Percentiles rank a stretch among this genome's conserved stretches.
These are phyloP conservation scores for Chondrilla cf. caribensis DNA, from an alignment of 37 sponge, comb jelly and placozoan genomes.

Conservation along the genomic window DNA sequence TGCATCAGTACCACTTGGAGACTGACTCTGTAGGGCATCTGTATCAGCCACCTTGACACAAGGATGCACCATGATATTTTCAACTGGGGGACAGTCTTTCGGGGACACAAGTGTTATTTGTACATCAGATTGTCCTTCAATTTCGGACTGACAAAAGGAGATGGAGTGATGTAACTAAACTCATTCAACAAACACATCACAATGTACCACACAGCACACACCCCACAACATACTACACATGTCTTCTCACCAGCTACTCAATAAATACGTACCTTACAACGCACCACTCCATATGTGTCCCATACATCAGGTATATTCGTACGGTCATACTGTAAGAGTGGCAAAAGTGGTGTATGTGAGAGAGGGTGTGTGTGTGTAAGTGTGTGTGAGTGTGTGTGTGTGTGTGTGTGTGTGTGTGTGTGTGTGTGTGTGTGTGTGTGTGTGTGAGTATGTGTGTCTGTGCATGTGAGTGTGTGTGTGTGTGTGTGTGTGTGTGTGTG, in stretches of 20 bases:
- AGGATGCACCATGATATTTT: conserved; percentile 70
- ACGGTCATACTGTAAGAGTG: conserved; percentile 45
- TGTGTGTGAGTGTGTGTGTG: too few species aligned
- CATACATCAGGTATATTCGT: conserved; percentile 52
- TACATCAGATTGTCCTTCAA: conserved; percentile 86
- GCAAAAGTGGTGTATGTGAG: too few species aligned
- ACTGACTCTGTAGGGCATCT: not conserved
- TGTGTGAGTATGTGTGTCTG: too few species aligned
- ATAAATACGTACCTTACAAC: conserved; percentile 66
- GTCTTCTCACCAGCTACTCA: too few species aligned
- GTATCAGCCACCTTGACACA: conserved; percentile 67
- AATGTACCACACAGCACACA: not conserved
- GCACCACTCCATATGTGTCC: conserved; percentile 70
- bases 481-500: too few species aligned
- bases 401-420: too few species aligned
- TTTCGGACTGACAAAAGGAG: conserved; percentile 58
- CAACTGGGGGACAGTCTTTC: conserved; percentile 46
- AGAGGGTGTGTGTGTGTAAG: too few species aligned
- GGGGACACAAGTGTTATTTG: conserved; percentile 57
- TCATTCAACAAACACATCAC: not conserved
- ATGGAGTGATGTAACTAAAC: not conserved
- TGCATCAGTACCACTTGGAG: not conserved
- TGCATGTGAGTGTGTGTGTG: too few species aligned
- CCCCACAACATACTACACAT: too few species aligned
- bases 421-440: too few species aligned